A percentile compares a stretch with the other conserved stretches of the same genome.
Conservation (phyloP, 2,113 vertebrate genomes). For the Neoarius graeffei region DNA sequence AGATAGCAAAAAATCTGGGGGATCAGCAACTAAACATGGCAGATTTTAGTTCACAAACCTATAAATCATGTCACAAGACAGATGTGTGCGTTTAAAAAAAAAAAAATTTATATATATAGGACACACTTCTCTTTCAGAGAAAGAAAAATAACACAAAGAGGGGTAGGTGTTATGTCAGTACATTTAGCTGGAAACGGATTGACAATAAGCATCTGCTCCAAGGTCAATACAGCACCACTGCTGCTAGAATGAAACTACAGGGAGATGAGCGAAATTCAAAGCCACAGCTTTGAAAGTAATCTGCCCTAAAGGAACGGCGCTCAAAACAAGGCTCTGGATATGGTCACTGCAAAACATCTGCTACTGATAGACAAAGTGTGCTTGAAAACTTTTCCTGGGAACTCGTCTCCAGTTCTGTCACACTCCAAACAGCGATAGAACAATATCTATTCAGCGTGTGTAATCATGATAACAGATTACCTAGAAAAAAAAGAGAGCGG, state of each 20-base stretch:
- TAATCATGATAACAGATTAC: neutral
- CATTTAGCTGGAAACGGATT: constrained; percentile 34
- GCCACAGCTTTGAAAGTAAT: constrained; percentile 37
- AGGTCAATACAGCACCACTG: constrained; percentile 38
- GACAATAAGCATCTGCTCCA: constrained; percentile 49
- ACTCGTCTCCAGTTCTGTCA: neutral
- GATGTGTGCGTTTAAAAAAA: neutral
- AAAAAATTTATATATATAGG: no score
- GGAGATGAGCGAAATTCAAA: constrained; percentile 42
- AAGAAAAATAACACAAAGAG: neutral
- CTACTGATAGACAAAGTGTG: constrained; percentile 41
- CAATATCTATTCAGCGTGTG: constrained; percentile 11
- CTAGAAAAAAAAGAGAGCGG: constrained; percentile 20
- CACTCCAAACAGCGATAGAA: constrained; percentile 28
- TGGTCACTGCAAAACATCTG: constrained; percentile 62
- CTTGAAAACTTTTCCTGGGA: constrained; percentile 47
- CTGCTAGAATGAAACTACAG: constrained; percentile 49
- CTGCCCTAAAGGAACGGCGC: constrained; percentile 43
- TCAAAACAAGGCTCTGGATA: constrained; percentile 32
- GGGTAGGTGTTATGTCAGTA: neutral
- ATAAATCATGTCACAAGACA: neutral
- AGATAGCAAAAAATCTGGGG: constrained; percentile 16
- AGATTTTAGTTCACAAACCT: constrained; percentile 14
- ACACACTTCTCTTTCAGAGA: neutral
- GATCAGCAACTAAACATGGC: neutral